Conservation (phyloP, 2,888 invertebrate species). For the Eupithecia centaureata region DNA sequence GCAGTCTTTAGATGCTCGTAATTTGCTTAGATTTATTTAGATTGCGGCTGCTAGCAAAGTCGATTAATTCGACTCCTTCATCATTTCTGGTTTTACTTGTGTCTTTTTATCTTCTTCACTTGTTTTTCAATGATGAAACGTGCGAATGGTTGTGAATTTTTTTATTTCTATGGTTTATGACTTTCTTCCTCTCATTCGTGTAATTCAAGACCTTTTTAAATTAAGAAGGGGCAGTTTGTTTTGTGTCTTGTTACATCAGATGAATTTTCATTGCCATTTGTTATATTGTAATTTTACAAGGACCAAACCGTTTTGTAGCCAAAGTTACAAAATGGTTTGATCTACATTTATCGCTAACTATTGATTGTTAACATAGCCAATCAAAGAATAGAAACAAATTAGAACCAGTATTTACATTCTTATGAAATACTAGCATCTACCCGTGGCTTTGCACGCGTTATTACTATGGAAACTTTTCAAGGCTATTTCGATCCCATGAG, state of each 20-base stretch:
- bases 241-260: neutral
- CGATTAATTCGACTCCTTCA: neutral
- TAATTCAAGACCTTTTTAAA: neutral
- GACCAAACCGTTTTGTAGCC: neutral
- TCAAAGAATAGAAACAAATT: too few relatives aligned
- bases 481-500: too few relatives aligned
- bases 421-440: too few relatives aligned
- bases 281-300: neutral
- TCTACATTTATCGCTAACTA: too few relatives aligned
- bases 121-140: neutral
- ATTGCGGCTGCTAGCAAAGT: neutral
- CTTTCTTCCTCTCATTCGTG: neutral
- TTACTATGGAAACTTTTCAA: too few relatives aligned
- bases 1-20: slow-evolving; percentile 45
- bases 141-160: neutral
- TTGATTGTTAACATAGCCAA: too few relatives aligned
- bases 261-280: neutral
- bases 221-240: neutral
- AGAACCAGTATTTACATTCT: too few relatives aligned
- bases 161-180: too few relatives aligned
- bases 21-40: slow-evolving; percentile 3
- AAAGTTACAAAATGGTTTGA: neutral
- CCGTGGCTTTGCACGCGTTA: too few relatives aligned
- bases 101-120: neutral
- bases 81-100: too few relatives aligned